A percentile compares a stretch with the other conserved stretches of the same genome.
These are phyloP conservation scores for Danaus plexippus DNA, from an alignment of 1,140 invertebrate species.

Conservation along the genomic window DNA sequence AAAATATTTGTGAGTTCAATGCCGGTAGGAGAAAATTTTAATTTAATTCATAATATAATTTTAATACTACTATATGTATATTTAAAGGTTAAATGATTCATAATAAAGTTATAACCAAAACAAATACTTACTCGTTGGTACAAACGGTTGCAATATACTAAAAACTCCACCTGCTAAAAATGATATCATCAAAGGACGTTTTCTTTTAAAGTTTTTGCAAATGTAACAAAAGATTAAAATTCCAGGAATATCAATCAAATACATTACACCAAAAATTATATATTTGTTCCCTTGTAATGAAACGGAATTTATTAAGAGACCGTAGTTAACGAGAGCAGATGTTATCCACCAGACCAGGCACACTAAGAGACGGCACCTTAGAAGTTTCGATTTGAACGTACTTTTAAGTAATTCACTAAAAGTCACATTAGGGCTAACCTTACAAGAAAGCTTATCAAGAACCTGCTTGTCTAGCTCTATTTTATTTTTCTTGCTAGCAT, in stretches of 20 bases:
- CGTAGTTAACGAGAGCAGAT: conserved; percentile 83
- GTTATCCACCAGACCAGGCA: conserved; percentile 81
- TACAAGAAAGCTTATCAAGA: conserved; percentile 36
- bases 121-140: conserved; percentile 40
- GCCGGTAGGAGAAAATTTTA: too few species aligned
- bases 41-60: too few species aligned
- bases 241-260: conserved; percentile 77
- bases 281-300: conserved; percentile 80
- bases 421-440: conserved; percentile 22
- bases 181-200: conserved; percentile 38
- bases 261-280: conserved; percentile 77
- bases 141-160: conserved; percentile 47
- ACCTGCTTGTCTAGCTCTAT: conserved; percentile 29
- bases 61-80: too few species aligned
- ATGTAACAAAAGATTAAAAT: conserved; percentile 71
- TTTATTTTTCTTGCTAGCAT: conserved; percentile 45
- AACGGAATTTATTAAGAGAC: conserved; percentile 83
- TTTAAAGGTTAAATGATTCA: too few species aligned
- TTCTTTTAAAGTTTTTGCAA: conserved; percentile 42
- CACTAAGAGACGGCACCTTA: conserved; percentile 60
- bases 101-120: too few species aligned
- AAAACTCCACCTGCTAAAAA: conserved; percentile 41
- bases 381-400: conserved; percentile 39
- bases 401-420: conserved; percentile 28
- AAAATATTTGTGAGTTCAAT: not conserved